Base-by-base conservation (phyloP, 2,888 invertebrate species). In the Cephus spinipes region DNA sequence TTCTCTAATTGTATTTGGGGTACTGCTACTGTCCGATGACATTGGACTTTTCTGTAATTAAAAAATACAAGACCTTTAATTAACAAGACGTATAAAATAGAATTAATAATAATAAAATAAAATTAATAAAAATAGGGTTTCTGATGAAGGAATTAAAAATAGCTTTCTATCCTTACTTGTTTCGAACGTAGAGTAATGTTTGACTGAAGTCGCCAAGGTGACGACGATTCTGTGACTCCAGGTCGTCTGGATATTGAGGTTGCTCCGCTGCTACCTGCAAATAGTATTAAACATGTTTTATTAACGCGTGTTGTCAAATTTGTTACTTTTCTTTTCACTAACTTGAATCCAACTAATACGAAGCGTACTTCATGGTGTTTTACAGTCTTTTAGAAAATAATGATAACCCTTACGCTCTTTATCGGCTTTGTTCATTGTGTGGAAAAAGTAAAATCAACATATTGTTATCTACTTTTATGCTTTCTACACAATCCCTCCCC, bases 1-100 rank as follows among this genome's bases (percentile, higher is more conserved):
- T 80, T 91, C 91, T 82, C 90, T 87, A 79, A 89, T 87, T 76
- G 90, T 89, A 79, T 84, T 87, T 77, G 85, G 84, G 33, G 84
- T 74, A 76, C 79, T 84, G 79, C 84, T 80, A 79, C 81, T 84
- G 78, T 82, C 82, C 71, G 86, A 85, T 33, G 87, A 85, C 78
- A 85, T 81, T 74, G 88, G 85, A 84, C 86, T 88, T 85, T 88
- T 90, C 91, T 91, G 84, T 68, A 85, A 85, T 73, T 81, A 69
- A 75, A 68, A 55, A 77, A 55, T 73, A 73, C 68, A 31, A 79
- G 40, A 74, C 33, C 30, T 30, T 31, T 55, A 68, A 33, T 68
- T 68, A 31, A 34, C 11, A 31, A 36, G n/a, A 40, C 55, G 6
- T 15, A 12, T 68, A 3, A 76, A 36, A 35, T 68, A 69, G 30